Evolutionary conservation across 1,140 invertebrate species (phyloP).

Genomic region (Triops longicaudatus): DNA sequence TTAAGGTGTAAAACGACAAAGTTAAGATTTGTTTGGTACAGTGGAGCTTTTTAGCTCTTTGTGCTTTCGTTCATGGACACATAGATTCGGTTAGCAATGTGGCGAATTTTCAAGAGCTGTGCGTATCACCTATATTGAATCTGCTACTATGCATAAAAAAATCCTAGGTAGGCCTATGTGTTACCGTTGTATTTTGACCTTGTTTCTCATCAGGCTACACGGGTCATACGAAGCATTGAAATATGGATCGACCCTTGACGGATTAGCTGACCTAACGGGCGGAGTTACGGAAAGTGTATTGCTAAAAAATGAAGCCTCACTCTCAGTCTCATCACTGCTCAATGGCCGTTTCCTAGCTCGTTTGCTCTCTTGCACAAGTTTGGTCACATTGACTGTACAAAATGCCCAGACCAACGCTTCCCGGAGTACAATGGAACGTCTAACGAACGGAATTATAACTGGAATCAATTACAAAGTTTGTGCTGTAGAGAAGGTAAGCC

Average conservation of each 20-base stretch:
- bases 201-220: slow-evolving; percentile 60
- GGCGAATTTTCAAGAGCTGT: no score
- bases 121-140: no score
- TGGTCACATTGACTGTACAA: slow-evolving; percentile 67
- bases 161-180: no score
- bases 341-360: slow-evolving; percentile 58
- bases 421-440: slow-evolving; percentile 56
- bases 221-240: slow-evolving; percentile 96
- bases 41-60: no score
- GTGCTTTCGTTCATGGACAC: no score
- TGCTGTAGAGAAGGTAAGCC: slow-evolving; percentile 64
- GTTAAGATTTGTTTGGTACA: no score
- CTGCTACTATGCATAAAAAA: background rate
- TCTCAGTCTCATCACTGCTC: slow-evolving; percentile 50
- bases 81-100: no score
- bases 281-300: slow-evolving; percentile 76
- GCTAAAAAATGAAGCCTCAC: slow-evolving; percentile 37
- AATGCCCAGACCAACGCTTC: slow-evolving; percentile 34
- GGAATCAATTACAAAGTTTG: slow-evolving; percentile 72
- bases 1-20: no score
- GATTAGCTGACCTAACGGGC: slow-evolving; percentile 77
- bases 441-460: slow-evolving; percentile 68
- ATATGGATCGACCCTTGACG: slow-evolving; percentile 77
- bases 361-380: slow-evolving; percentile 71
- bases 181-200: background rate